Base-by-base conservation (phyloP, 2,797 vertebrate species). In the Cirrhinus molitorella region DNA sequence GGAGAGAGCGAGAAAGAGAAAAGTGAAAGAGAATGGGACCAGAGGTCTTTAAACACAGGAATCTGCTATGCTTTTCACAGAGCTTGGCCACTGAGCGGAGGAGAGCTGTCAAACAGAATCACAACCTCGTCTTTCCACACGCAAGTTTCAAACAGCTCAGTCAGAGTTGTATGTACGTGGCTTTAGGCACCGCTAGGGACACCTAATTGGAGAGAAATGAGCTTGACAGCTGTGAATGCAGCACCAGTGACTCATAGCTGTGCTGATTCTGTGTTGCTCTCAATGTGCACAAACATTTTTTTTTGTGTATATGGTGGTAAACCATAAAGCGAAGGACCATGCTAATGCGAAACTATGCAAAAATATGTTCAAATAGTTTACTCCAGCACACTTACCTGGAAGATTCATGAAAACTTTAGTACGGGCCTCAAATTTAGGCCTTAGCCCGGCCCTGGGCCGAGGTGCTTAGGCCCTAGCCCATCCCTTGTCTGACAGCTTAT, bases 31-130 rank as follows among this genome's bases (percentile, higher is more conserved):
- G 86, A 61, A 81, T 81, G 84, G 89, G 90, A 89, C 87, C 85
- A 88, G 85, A 85, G 87, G 90, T 80, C 67, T 80, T 59, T 61
- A 49, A 49, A 71, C 53, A 71, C 88, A 87, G 0, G 0, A 47
- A 91, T 86, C 89, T 88, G 87, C 80, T 88, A 84, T 86, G 88
- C 87, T 90, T 93, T 88, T 90, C 88, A 73, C 34, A 86, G 70
- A 85, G 61, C 73, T 37, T 23, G 83, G 83, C 51, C 80, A 82
- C 59, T 8, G 61, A 80, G 37, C 4, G 75, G 72, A 83, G 61
- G 67, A 77, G 70, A 85, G 68, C 83, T 86, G 87, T 85, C 89
- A 87, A 83, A 71, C 78, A 55, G 63, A 85, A 86, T 89, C 77
- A 81, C 23, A 65, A 37, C 61, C n/a, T 31, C 9, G 37, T 81